phyloP scores from a whole-genome alignment of 2,797 vertebrate species.

The Cuculus canorus region DNA sequence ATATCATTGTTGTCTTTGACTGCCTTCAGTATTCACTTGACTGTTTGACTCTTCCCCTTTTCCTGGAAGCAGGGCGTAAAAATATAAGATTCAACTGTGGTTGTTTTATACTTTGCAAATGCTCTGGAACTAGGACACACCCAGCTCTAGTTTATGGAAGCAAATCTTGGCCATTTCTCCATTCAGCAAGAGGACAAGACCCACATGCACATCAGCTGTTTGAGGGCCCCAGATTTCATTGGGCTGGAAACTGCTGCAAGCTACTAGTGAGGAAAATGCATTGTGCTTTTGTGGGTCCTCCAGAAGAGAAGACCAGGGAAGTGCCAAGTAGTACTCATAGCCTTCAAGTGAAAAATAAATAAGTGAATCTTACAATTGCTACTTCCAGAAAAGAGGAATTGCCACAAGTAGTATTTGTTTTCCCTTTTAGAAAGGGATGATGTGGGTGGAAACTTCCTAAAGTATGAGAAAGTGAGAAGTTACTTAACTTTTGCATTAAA shows the following conservation, averaged over 20 bases:
- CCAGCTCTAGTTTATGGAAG: neutral
- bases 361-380: neutral
- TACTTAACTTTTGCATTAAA: neutral
- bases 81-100: neutral
- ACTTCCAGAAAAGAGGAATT: neutral
- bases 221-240: neutral
- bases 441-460: neutral
- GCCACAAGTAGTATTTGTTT: neutral
- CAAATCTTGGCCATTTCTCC: neutral
- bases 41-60: neutral
- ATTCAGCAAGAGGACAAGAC: neutral
- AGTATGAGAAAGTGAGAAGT: neutral
- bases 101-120: neutral
- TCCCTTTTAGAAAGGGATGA: neutral
- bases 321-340: neutral
- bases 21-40: neutral
- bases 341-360: neutral
- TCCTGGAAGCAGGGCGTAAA: neutral
- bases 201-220: accelerated
- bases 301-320: neutral
- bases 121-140: neutral
- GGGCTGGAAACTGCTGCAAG: neutral
- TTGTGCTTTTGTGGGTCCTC: neutral
- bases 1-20: neutral
- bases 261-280: neutral